These are phyloP conservation scores for Laticauda colubrina DNA, from an alignment of 2,113 vertebrate genomes.

Conservation along the genomic window DNA sequence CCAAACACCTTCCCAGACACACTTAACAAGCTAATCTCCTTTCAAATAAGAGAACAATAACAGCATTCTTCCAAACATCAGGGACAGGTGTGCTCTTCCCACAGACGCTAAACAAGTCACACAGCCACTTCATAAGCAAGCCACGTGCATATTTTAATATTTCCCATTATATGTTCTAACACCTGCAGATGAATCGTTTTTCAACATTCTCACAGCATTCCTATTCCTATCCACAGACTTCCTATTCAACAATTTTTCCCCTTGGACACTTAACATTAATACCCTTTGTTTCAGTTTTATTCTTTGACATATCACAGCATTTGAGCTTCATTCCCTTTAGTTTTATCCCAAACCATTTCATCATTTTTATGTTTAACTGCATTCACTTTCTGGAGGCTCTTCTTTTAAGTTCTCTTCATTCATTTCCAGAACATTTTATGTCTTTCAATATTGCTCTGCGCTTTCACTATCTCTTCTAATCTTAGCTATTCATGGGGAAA, in stretches of 20 bases:
- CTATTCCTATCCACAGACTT: neutral
- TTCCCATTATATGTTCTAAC: neutral
- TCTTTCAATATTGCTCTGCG: neutral
- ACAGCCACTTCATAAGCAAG: neutral
- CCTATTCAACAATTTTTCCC: neutral
- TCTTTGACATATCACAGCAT: neutral
- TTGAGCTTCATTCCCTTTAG: neutral
- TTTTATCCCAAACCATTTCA: neutral
- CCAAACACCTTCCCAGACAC: neutral
- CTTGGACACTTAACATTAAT: neutral
- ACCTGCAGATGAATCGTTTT: neutral
- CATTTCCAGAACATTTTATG: neutral
- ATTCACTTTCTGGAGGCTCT: neutral
- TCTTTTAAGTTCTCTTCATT: neutral
- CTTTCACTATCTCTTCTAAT: neutral
- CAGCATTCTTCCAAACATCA: neutral
- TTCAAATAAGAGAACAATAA: neutral
- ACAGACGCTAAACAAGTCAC: neutral
- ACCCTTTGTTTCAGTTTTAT: neutral
- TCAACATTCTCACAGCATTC: neutral
- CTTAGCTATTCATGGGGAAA: neutral
- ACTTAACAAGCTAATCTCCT: neutral
- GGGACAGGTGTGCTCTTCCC: neutral
- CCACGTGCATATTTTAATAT: neutral
- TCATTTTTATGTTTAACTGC: neutral